Base-by-base conservation (phyloP, 2,888 invertebrate species). In the Mythimna impura region DNA sequence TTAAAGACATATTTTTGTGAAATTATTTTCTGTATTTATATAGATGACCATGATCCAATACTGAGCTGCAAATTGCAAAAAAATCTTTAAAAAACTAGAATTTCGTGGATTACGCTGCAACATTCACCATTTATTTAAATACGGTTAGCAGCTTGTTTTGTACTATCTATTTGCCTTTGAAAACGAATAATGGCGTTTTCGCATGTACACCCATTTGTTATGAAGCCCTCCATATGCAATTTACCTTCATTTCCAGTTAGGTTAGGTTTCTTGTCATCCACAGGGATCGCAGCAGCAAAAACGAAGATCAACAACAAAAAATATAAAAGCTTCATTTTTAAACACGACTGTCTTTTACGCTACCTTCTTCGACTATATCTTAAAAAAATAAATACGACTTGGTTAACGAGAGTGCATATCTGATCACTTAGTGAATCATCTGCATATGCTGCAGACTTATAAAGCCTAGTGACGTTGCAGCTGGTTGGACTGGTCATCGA, bases 241-340 rank as follows among this genome's bases (percentile, higher is more conserved):
- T 69, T 64, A 66, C 66, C 69, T 66, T 1, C 3, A n/a, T 0
- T 12, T 7, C 3, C 12, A 40, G 17, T 0, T 9, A 1, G 10
- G 0, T 1, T 6, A 7, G 54, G 54, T 34, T 14, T 34, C 14
- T 30, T 9, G 7, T 36, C 25, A 20, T 70, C 34, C 8, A 2
- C 22, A 17, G 61, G 1, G 22, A 43, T 5, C 6, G 54, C 43
- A 17, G 9, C 34, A 36, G 34, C 25, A 9, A 72, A 25, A 30
- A 61, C 54, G 7, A 61, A 7, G 34, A 40, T 22, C 22, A 70
- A 22, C 8, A 70, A n/a, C 0, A 70, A 22, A 1, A 61, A 43
- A 22, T 54, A 25, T 36, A 61, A 34, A 47, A 47, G 4, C 25
- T 47, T 62, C 72, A 72, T 72, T 20, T 47, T 34, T 52, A 3